Evolutionary conservation across 2,888 invertebrate genomes (phyloP), one percentile per base, ranked within the genome.

Genomic region (Patella ulyssiponensis): DNA sequence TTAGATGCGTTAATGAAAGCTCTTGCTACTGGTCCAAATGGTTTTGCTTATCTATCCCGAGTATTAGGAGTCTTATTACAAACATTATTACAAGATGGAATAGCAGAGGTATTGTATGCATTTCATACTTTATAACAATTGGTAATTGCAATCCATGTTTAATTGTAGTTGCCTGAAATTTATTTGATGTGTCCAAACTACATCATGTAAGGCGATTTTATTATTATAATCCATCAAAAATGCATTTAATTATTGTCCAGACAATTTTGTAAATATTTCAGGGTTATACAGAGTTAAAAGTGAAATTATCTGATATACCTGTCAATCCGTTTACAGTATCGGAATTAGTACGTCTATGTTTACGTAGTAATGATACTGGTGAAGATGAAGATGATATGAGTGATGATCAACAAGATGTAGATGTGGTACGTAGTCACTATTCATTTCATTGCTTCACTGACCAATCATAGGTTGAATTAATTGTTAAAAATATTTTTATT

Each of bases 41-140:
- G 89, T 0, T 91, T 89, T 80, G 71, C 83, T 2, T 90, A 90
- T 76, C 76, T 91, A 44, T 85, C 87, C 7, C 82, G 87, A 33
- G 86, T 90, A n/a, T 82, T 91, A 12, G 85, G 81, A 17, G 84
- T 90, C 15, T 80, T 91, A 11, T 84, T 91, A 23, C 91, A 91
- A 83, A 91, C 91, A 2, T 80, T 91, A 53, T 83, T 91, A 12
- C 91, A 91, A 76, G 91, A 91, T 82, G 88, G 88, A 71, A 89
- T 91, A 54, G 87, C 91, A 7, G 89, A 90, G 88, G 91, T 90
- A 78, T 9, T 44, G 44, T 44, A 44, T 44, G 44, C 44, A 44
- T 44, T 44, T 44, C 44, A 44, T 44, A 44, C 44, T 44, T 44
- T 44, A 44, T 44, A 9, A 44, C 44, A 44, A 9, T 44, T 44